These are phyloP conservation scores for Zophobas atratus DNA, from an alignment of 1,140 invertebrate genomes.

Conservation along the genomic window DNA sequence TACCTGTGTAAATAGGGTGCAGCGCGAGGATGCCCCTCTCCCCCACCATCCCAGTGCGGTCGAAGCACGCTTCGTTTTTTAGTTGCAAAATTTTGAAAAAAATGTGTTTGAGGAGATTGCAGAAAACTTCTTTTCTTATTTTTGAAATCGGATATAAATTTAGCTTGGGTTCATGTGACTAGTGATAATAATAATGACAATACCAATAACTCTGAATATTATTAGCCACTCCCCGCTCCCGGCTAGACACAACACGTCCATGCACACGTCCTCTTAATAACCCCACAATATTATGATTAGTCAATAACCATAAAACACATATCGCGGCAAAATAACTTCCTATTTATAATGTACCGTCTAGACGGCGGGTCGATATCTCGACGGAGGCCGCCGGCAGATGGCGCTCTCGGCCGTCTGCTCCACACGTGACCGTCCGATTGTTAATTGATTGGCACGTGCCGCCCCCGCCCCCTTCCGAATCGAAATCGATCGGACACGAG, in stretches of 20 bases:
- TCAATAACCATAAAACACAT: conserved; percentile 59
- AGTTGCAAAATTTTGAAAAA: too few species aligned
- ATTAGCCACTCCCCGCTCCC: neutral
- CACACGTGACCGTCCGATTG: conserved; percentile 45
- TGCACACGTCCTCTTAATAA: conserved; percentile 38
- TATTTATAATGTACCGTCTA: conserved; percentile 59
- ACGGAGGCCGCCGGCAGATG: conserved; percentile 45
- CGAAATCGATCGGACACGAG: neutral
- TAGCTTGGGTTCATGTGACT: too few species aligned
- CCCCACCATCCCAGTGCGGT: too few species aligned
- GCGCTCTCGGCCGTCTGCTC: conserved; percentile 29
- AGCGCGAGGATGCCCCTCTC: too few species aligned
- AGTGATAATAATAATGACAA: too few species aligned
- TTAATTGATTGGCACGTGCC: conserved; percentile 47
- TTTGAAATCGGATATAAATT: too few species aligned
- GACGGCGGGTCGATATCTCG: conserved; percentile 51
- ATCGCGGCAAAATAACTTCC: conserved; percentile 56
- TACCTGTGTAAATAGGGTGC: too few species aligned
- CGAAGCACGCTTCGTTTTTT: too few species aligned
- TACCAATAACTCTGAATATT: too few species aligned
- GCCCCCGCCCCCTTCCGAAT: conserved; percentile 23
- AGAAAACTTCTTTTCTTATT: too few species aligned
- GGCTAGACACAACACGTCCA: conserved; percentile 40
- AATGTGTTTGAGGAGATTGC: too few species aligned
- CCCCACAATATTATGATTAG: conserved; percentile 52